These are phyloP conservation scores for Entomyzon cyanotis DNA, from an alignment of 2,113 vertebrate genomes.

Conservation along the genomic window DNA sequence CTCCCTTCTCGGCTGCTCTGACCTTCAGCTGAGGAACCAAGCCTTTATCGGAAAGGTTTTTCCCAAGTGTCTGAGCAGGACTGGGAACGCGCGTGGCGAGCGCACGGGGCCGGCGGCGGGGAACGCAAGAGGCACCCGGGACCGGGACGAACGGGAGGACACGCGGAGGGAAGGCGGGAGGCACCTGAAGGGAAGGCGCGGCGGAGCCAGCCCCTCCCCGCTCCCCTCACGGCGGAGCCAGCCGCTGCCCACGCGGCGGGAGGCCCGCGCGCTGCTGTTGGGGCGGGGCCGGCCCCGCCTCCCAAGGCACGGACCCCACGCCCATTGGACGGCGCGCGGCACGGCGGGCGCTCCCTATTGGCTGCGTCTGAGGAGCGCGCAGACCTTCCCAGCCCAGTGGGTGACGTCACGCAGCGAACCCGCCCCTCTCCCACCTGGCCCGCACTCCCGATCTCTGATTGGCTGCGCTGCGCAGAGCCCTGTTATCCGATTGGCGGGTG, in stretches of 20 bases:
- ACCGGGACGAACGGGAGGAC: accelerated
- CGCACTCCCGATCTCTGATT: background rate
- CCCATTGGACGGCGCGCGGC: background rate
- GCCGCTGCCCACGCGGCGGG: too few species aligned
- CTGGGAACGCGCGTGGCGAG: background rate
- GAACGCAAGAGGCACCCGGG: accelerated
- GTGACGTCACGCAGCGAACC: accelerated
- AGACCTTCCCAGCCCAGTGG: accelerated
- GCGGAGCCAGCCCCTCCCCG: too few species aligned
- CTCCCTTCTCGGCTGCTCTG: background rate
- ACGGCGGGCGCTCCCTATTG: too few species aligned
- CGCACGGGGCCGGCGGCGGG: too few species aligned
- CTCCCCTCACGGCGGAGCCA: too few species aligned
- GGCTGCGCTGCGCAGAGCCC: background rate
- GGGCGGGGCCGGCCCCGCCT: accelerated
- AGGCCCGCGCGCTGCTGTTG: accelerated
- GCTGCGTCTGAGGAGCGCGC: too few species aligned
- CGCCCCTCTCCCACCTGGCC: accelerated
- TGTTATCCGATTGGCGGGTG: background rate
- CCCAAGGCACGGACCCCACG: background rate
- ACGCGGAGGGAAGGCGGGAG: background rate
- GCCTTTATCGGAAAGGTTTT: accelerated
- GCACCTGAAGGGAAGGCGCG: too few species aligned
- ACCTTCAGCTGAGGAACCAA: too few species aligned
- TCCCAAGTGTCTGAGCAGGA: accelerated